Conservation (phyloP, 2,113 vertebrate species). For the Trematocara stigmaticum region DNA sequence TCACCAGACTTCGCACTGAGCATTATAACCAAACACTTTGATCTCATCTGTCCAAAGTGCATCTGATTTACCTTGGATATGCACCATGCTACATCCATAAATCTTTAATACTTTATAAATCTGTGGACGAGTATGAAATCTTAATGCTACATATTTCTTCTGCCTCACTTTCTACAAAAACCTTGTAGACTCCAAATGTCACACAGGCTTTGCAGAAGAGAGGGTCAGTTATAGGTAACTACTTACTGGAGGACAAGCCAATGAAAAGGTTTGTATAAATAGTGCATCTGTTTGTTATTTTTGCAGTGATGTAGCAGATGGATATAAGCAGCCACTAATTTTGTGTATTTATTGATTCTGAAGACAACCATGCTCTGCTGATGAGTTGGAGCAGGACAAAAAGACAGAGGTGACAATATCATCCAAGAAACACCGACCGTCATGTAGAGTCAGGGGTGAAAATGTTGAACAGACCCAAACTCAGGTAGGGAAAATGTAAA, state of each 20-base stretch:
- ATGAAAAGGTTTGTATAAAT: slow-evolving; percentile 72
- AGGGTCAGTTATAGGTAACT: slow-evolving; percentile 78
- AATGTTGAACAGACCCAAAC: slow-evolving; percentile 40
- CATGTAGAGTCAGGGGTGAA: slow-evolving; percentile 32
- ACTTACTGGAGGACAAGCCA: slow-evolving; percentile 67
- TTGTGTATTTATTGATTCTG: slow-evolving; percentile 27
- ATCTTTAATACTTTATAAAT: neutral
- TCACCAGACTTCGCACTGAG: neutral
- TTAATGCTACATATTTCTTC: slow-evolving; percentile 8
- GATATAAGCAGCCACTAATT: neutral
- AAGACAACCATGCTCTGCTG: slow-evolving; percentile 54
- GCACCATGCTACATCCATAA: neutral
- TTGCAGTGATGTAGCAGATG: neutral
- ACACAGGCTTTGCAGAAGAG: slow-evolving; percentile 72
- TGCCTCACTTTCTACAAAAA: slow-evolving; percentile 30
- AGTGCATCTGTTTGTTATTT: neutral
- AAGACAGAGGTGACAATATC: slow-evolving; percentile 23
- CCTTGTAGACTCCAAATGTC: slow-evolving; percentile 65
- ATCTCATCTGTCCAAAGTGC: neutral
- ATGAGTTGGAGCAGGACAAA: slow-evolving; percentile 37
- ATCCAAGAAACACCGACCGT: slow-evolving; percentile 17
- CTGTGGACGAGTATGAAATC: neutral
- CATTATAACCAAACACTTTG: neutral
- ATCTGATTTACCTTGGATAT: neutral
- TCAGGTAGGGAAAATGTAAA: slow-evolving; percentile 46